Conservation (phyloP, 2,113 vertebrate genomes). For the Plectropomus leopardus region DNA sequence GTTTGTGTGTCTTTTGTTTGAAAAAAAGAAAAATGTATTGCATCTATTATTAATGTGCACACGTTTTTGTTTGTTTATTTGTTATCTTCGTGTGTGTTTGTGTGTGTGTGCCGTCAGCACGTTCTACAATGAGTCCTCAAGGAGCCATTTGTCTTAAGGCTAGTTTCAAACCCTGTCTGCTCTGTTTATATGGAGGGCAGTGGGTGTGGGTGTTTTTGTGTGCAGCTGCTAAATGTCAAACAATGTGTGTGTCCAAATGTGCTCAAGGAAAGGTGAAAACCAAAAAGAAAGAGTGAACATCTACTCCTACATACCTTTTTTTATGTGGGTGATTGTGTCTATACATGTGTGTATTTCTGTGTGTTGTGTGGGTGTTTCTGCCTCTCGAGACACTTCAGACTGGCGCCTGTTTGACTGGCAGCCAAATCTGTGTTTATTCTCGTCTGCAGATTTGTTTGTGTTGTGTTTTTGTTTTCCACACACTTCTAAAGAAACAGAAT, state of each 20-base stretch:
- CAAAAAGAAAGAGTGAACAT: slow-evolving; percentile 7
- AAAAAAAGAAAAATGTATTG: slow-evolving; percentile 4
- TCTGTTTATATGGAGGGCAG: slow-evolving; percentile 45
- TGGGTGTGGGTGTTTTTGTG: slow-evolving; percentile 56
- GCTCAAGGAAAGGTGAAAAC: slow-evolving; percentile 65
- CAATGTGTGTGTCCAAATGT: slow-evolving; percentile 59
- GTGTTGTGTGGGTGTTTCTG: slow-evolving; percentile 57
- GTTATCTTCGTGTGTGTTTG: slow-evolving; percentile 25
- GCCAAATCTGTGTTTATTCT: slow-evolving; percentile 68
- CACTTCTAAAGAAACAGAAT: slow-evolving; percentile 34
- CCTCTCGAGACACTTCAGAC: slow-evolving; percentile 55
- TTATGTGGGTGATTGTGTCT: slow-evolving; percentile 20
- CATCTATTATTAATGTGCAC: slow-evolving; percentile 42
- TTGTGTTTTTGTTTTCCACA: slow-evolving; percentile 36
- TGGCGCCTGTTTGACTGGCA: slow-evolving; percentile 62
- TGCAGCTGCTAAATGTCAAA: slow-evolving; percentile 64
- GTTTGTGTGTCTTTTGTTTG: slow-evolving; percentile 27
- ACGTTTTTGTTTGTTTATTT: slow-evolving; percentile 39
- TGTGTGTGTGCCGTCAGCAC: slow-evolving; percentile 51
- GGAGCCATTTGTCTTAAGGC: slow-evolving; percentile 71
- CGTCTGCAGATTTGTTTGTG: slow-evolving; percentile 47
- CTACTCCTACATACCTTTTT: slow-evolving; percentile 33
- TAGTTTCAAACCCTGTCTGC: slow-evolving; percentile 67
- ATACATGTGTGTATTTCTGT: slow-evolving; percentile 32
- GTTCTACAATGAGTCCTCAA: slow-evolving; percentile 61